Conservation (phyloP, 2,113 vertebrate genomes). For the Noturus placidus region DNA sequence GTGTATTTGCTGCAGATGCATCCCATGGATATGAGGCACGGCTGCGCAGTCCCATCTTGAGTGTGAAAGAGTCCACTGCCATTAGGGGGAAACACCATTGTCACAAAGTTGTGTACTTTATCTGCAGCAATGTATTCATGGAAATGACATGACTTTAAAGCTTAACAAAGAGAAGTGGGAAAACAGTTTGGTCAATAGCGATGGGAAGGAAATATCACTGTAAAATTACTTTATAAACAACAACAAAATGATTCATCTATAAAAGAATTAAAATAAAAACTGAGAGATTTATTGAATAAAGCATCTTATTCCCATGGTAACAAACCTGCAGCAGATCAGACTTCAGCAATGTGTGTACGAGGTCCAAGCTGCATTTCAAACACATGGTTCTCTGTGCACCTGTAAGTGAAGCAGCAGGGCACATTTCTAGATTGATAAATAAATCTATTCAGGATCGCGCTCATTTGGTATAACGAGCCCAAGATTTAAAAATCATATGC, state of each 20-base stretch:
- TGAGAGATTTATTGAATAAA: background rate
- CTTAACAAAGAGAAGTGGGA: background rate
- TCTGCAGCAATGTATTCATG: background rate
- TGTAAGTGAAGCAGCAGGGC: slow-evolving; percentile 48
- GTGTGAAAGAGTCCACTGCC: no score
- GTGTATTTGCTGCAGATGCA: no score
- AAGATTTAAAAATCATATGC: no score
- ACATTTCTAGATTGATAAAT: no score
- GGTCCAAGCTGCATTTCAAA: slow-evolving; percentile 84
- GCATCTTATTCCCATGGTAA: slow-evolving; percentile 6
- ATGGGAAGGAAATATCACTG: background rate
- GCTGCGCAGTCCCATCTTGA: no score
- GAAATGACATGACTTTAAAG: background rate
- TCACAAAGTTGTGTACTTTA: no score
- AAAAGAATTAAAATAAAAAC: background rate
- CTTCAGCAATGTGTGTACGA: slow-evolving; percentile 83
- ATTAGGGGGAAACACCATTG: no score
- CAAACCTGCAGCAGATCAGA: slow-evolving; percentile 78
- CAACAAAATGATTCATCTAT: no score
- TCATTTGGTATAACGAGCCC: no score
- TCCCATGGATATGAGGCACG: no score
- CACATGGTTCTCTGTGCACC: slow-evolving; percentile 85
- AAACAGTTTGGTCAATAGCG: background rate
- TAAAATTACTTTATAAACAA: background rate
- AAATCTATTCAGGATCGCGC: no score